phyloP scores from a whole-genome alignment of 2,888 invertebrate species.

The Eurois occulta region DNA sequence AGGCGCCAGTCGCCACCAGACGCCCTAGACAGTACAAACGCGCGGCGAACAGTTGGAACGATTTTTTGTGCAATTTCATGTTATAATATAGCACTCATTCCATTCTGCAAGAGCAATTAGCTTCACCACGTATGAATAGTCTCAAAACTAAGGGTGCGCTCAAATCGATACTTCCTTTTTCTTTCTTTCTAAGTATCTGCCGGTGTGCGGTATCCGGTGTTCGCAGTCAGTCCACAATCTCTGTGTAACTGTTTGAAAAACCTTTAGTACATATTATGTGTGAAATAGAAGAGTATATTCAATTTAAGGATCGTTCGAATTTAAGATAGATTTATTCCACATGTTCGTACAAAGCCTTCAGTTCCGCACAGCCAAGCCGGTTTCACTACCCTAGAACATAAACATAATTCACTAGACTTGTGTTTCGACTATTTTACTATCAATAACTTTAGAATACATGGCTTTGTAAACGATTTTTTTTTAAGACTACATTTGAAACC shows the following conservation, averaged over 20 bases:
- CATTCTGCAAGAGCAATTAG: not conserved
- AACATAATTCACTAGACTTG: not conserved
- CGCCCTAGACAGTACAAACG: not conserved
- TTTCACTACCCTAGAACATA: not conserved
- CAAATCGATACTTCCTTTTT: too few relatives aligned
- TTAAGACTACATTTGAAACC: not conserved
- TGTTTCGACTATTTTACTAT: slow-evolving; percentile 1
- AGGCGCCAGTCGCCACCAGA: slow-evolving; percentile 9
- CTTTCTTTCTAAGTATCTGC: too few relatives aligned
- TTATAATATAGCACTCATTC: too few relatives aligned
- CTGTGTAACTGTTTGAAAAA: too few relatives aligned
- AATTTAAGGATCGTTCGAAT: too few relatives aligned
- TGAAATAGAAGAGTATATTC: too few relatives aligned
- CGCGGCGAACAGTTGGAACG: not conserved
- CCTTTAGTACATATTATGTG: not conserved
- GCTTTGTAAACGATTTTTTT: too few relatives aligned
- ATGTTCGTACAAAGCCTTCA: not conserved
- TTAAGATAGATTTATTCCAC: not conserved
- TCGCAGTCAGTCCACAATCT: too few relatives aligned
- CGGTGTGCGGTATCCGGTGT: too few relatives aligned
- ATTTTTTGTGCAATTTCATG: too few relatives aligned
- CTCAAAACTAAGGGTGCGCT: too few relatives aligned
- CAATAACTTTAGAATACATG: slow-evolving; percentile 1
- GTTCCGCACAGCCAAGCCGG: not conserved
- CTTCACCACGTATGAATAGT: not conserved